phyloP scores from a whole-genome alignment of 30 jellyfish, hydroid and myxozoan species.

The Cassiopea andromeda region DNA sequence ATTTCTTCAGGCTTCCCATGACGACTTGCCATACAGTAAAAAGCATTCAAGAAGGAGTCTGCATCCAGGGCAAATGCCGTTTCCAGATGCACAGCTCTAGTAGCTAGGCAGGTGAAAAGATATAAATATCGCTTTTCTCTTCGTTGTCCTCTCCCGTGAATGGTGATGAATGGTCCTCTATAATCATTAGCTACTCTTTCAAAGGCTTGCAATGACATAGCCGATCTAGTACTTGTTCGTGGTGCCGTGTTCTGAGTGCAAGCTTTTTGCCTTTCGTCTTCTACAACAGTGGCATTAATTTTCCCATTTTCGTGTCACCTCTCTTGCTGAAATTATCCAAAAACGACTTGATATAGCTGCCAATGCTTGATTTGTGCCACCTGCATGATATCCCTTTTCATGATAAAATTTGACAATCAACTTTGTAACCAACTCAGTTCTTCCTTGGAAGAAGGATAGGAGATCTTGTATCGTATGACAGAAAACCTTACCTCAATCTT shows the following conservation, averaged over 20 bases:
- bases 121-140: constrained; percentile 36
- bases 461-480: constrained; percentile 25
- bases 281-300: constrained; percentile 11
- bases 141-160: constrained; percentile 58
- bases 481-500: constrained; percentile 52
- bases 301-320: not conserved
- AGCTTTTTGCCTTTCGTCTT: constrained; percentile 22
- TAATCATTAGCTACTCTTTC: constrained; percentile 57
- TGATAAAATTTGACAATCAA: constrained; percentile 39
- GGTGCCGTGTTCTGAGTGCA: constrained; percentile 66
- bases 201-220: constrained; percentile 56
- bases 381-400: constrained; percentile 9
- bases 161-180: constrained; percentile 70
- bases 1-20: constrained; percentile 63
- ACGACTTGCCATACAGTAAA: constrained; percentile 55
- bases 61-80: constrained; percentile 63
- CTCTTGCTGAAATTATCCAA: constrained; percentile 49
- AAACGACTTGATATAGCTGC: constrained; percentile 27
- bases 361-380: constrained; percentile 32
- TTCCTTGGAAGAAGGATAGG: constrained; percentile 66
- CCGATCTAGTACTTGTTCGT: constrained; percentile 26
- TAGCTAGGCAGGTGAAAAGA: constrained; percentile 42
- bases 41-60: constrained; percentile 67
- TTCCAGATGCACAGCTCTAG: constrained; percentile 83
- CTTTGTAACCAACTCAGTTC: constrained; percentile 7